A percentile compares a stretch with the other conserved stretches of the same genome.
Evolutionary conservation across 2,113 vertebrate species (phyloP).

Genomic region (Todiramphus chloris): DNA sequence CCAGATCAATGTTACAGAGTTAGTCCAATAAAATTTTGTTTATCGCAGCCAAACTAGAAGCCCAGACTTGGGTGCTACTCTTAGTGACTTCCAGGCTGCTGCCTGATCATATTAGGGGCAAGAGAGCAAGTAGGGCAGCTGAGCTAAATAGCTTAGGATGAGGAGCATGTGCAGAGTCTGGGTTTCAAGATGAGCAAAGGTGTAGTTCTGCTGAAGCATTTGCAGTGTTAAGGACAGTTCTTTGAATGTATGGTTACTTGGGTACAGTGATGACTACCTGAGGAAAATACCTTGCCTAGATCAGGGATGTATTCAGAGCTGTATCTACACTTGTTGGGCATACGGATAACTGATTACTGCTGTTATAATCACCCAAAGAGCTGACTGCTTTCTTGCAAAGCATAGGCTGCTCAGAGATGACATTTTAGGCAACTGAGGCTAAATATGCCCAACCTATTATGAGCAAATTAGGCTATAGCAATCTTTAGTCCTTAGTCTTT

Average conservation of each 20-base stretch:
- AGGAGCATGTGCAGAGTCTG: background rate
- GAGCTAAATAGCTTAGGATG: background rate
- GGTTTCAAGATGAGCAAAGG: background rate
- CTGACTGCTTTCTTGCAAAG: background rate
- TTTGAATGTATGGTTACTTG: background rate
- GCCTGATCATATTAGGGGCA: fast-evolving
- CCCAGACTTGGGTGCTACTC: background rate
- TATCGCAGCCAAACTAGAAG: background rate
- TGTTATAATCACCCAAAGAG: background rate
- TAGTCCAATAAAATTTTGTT: background rate
- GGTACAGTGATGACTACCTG: background rate
- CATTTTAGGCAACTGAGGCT: background rate
- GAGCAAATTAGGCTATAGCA: background rate
- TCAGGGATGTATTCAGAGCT: background rate
- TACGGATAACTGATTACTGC: background rate
- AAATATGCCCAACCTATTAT: background rate
- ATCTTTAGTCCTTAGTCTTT: background rate
- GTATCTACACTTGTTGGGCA: fast-evolving
- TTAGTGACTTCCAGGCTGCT: background rate
- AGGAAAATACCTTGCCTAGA: background rate
- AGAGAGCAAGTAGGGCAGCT: background rate
- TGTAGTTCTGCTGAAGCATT: fast-evolving
- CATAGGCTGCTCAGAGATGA: background rate
- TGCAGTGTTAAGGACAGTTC: background rate
- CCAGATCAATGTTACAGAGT: background rate